A percentile compares a stretch with the other conserved stretches of the same genome.
These are phyloP conservation scores for Laticauda laticaudata DNA, from an alignment of 2,113 vertebrate genomes.

Conservation along the genomic window DNA sequence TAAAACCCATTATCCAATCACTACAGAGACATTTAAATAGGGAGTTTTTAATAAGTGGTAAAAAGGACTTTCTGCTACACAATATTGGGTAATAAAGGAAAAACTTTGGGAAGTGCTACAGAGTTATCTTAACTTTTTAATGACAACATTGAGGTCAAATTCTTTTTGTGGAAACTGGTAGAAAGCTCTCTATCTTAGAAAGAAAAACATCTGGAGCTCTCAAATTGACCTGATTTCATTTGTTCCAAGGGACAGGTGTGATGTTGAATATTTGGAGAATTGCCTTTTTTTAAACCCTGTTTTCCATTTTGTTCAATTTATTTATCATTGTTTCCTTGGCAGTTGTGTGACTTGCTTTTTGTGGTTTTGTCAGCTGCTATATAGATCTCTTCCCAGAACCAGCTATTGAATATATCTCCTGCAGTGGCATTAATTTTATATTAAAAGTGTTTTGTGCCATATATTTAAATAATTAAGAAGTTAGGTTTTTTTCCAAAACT, in stretches of 20 bases:
- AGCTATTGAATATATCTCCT: constrained; percentile 20
- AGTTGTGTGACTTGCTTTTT: constrained; percentile 47
- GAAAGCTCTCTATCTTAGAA: neutral
- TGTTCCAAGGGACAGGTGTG: constrained; percentile 17
- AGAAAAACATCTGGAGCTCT: constrained; percentile 6
- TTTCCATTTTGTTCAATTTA: constrained; percentile 8
- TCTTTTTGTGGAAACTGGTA: neutral
- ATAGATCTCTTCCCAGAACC: neutral
- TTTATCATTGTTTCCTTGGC: constrained; percentile 37
- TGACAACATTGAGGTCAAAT: neutral
- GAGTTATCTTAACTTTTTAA: neutral
- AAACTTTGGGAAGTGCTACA: neutral
- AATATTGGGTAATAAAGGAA: neutral
- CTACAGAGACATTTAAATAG: neutral
- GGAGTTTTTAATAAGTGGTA: neutral
- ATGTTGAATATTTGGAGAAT: rapidly evolving
- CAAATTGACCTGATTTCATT: neutral
- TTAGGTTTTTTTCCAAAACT: constrained; percentile 1
- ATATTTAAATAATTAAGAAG: constrained; percentile 56
- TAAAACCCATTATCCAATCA: neutral
- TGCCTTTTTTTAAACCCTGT: constrained; percentile 4
- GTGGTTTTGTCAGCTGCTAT: constrained; percentile 44
- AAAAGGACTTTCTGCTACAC: neutral
- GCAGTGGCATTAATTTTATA: constrained; percentile 37
- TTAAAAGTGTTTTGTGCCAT: constrained; percentile 61